These are phyloP conservation scores for Luffia ferchaultella DNA, from an alignment of 2,888 invertebrate species.

Conservation along the genomic window DNA sequence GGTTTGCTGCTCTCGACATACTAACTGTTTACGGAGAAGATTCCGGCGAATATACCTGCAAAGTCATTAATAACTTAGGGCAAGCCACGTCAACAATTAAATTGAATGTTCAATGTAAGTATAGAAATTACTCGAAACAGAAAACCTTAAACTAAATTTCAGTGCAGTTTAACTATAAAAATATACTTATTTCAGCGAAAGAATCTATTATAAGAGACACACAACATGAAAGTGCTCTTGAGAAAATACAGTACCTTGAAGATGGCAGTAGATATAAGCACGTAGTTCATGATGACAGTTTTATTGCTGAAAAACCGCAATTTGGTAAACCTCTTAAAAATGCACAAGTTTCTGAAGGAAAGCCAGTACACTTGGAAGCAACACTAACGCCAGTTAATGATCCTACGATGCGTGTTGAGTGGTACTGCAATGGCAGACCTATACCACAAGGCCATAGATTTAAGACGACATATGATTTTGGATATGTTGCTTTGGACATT, in stretches of 20 bases:
- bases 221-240: slow-evolving; percentile 90
- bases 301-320: slow-evolving; percentile 85
- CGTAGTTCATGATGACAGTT: slow-evolving; percentile 75
- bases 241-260: slow-evolving; percentile 93
- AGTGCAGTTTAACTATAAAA: not conserved
- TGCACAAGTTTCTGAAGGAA: slow-evolving; percentile 85
- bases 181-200: slow-evolving; percentile 65
- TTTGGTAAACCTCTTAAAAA: slow-evolving; percentile 90
- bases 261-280: slow-evolving; percentile 81
- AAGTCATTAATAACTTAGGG: slow-evolving; percentile 86
- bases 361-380: slow-evolving; percentile 90
- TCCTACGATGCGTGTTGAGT: slow-evolving; percentile 98
- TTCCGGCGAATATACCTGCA: slow-evolving; percentile 90
- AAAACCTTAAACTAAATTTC: not conserved
- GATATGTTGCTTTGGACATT: slow-evolving; percentile 96
- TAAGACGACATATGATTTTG: slow-evolving; percentile 96
- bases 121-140: slow-evolving; percentile 3
- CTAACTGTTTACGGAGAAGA: slow-evolving; percentile 94
- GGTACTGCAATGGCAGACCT: slow-evolving; percentile 95
- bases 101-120: slow-evolving; percentile 82
- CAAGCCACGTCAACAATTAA: slow-evolving; percentile 83
- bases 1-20: slow-evolving; percentile 95
- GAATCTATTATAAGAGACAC: slow-evolving; percentile 88
- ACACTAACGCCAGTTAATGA: slow-evolving; percentile 97
- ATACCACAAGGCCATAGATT: slow-evolving; percentile 94